These are phyloP conservation scores for Columba guinea DNA, from an alignment of 2,797 vertebrate genomes.

Conservation along the genomic window DNA sequence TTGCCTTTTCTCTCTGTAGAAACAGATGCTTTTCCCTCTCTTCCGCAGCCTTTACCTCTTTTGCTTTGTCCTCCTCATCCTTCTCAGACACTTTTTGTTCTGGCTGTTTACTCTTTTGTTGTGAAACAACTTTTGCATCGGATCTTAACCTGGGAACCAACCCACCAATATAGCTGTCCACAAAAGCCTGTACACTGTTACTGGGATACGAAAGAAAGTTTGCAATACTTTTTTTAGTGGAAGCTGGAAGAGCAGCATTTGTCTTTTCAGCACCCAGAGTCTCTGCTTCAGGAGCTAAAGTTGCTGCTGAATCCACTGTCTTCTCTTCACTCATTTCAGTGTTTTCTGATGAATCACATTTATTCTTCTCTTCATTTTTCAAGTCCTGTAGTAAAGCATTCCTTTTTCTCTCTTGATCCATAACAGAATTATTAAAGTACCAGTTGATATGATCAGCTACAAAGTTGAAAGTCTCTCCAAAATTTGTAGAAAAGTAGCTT, in stretches of 20 bases:
- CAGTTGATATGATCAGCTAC: slow-evolving; percentile 90
- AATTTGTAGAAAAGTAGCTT: slow-evolving; percentile 82
- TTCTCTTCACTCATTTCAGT: slow-evolving; percentile 8
- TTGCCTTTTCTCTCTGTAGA: slow-evolving; percentile 94
- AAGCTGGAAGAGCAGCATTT: slow-evolving; percentile 43
- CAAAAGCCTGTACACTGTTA: slow-evolving; percentile 92
- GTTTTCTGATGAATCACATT: slow-evolving; percentile 31
- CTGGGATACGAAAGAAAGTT: slow-evolving; percentile 89
- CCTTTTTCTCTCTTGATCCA: slow-evolving; percentile 75
- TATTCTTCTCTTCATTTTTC: slow-evolving; percentile 17
- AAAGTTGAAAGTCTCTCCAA: slow-evolving; percentile 91
- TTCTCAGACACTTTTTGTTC: slow-evolving; percentile 64
- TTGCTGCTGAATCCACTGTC: slow-evolving; percentile 6
- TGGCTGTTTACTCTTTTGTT: slow-evolving; percentile 70
- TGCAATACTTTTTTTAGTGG: slow-evolving; percentile 86
- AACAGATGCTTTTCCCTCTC: slow-evolving; percentile 87
- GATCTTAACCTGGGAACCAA: slow-evolving; percentile 88
- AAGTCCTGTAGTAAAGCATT: slow-evolving; percentile 35
- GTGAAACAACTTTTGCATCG: slow-evolving; percentile 77
- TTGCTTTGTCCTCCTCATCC: slow-evolving; percentile 70
- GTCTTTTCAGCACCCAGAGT: slow-evolving; percentile 19
- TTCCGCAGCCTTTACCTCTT: slow-evolving; percentile 81
- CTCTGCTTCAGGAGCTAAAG: slow-evolving; percentile 52
- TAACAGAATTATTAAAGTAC: slow-evolving; percentile 83
- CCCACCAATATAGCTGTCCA: slow-evolving; percentile 91